Evolutionary conservation across 2,888 invertebrate genomes (phyloP).

Genomic region (Drosophila paranaensis): DNA sequence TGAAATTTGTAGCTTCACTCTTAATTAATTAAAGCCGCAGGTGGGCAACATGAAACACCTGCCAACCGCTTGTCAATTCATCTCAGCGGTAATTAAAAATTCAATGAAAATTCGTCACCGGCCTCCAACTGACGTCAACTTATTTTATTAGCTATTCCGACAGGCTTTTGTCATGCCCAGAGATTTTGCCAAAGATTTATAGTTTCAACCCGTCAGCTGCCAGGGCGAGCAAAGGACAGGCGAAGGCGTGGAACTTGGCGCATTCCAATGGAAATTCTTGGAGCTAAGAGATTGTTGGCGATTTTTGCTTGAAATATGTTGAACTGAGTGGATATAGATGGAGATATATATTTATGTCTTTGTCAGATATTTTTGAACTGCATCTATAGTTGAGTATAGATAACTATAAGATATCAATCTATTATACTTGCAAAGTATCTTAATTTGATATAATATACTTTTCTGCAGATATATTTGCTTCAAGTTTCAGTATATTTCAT

Average conservation of each 20-base stretch:
- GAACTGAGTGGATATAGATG: too few species aligned
- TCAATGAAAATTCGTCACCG: constrained; percentile 45
- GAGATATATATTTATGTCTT: background rate
- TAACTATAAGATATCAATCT: too few species aligned
- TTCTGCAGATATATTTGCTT: background rate
- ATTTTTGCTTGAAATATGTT: background rate
- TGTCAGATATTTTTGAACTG: background rate
- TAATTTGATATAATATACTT: too few species aligned
- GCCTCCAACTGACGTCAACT: constrained; percentile 21
- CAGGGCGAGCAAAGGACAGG: background rate
- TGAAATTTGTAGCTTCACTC: constrained; percentile 36
- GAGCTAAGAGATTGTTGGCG: background rate
- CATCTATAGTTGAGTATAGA: background rate
- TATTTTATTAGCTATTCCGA: constrained; percentile 32
- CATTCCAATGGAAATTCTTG: constrained; percentile 7
- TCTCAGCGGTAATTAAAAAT: constrained; percentile 63
- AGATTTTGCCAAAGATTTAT: constrained; percentile 30
- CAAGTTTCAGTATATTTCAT: background rate
- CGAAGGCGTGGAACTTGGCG: background rate
- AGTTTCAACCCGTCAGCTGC: constrained; percentile 32
- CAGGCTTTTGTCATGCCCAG: constrained; percentile 14
- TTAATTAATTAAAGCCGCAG: constrained; percentile 69
- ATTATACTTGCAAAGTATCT: too few species aligned
- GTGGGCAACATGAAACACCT: constrained; percentile 53
- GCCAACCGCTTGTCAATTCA: constrained; percentile 69